Percentiles rank a stretch among this genome's conserved stretches.
Conservation (phyloP, 2,113 vertebrate species). For the Poeciliopsis prolifica region DNA sequence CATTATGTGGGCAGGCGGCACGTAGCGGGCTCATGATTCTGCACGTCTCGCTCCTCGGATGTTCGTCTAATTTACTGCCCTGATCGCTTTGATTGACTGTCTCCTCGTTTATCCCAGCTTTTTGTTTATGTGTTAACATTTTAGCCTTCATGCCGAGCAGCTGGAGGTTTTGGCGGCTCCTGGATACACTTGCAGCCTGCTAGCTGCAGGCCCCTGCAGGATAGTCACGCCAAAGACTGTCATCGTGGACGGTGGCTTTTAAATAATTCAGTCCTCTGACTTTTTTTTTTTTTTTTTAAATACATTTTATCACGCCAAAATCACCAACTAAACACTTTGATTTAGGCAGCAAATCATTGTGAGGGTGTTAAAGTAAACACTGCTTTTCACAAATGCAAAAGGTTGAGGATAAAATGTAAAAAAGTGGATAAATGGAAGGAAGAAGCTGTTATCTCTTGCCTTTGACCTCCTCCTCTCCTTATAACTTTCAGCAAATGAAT, state of each 20-base stretch:
- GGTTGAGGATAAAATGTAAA: too few species aligned
- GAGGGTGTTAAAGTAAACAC: neutral
- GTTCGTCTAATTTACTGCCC: neutral
- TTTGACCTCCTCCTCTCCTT: neutral
- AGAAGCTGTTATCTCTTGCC: neutral
- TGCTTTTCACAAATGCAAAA: too few species aligned
- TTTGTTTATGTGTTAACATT: neutral
- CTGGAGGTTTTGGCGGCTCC: neutral
- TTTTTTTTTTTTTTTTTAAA: too few species aligned
- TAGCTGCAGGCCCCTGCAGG: conserved; percentile 54
- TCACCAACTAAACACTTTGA: neutral
- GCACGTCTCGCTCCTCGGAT: conserved; percentile 15
- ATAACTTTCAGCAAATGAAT: neutral
- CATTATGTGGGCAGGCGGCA: neutral
- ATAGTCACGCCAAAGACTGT: conserved; percentile 3
- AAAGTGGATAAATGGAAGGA: too few species aligned
- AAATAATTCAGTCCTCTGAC: too few species aligned
- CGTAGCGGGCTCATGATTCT: conserved; percentile 18
- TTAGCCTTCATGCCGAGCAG: conserved; percentile 1
- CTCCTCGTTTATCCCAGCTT: neutral
- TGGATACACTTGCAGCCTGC: conserved; percentile 4
- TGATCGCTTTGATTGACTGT: neutral
- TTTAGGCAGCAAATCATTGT: neutral
- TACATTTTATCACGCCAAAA: too few species aligned
- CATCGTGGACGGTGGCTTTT: neutral